Evolutionary conservation across 2,888 invertebrate species (phyloP).

Genomic region (Alloscopus bannaensis): DNA sequence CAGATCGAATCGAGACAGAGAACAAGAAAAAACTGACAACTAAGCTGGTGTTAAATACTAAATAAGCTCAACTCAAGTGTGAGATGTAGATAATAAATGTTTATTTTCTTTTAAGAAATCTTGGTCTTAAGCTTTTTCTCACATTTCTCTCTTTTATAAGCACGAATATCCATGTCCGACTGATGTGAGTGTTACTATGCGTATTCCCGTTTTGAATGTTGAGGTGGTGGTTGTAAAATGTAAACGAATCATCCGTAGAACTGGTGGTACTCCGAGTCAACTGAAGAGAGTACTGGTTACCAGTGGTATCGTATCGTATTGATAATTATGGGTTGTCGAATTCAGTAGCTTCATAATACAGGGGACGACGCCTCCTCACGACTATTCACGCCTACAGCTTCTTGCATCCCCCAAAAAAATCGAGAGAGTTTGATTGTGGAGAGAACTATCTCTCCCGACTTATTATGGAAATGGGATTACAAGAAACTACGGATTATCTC

Average conservation of each 20-base stretch:
- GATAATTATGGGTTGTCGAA: conserved; percentile 73
- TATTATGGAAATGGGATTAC: background rate
- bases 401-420: conserved; percentile 69
- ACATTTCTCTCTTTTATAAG: too few species aligned
- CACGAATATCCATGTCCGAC: too few species aligned
- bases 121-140: too few species aligned
- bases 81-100: conserved; percentile 9
- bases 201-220: too few species aligned
- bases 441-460: background rate
- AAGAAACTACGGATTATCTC: background rate
- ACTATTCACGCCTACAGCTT: conserved; percentile 73
- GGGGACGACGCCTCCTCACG: conserved; percentile 73
- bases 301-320: conserved; percentile 35
- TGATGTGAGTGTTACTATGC: too few species aligned
- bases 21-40: background rate
- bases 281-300: conserved; percentile 2
- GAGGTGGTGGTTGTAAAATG: too few species aligned
- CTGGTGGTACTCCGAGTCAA: conserved; percentile 8
- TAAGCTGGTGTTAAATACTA: conserved; percentile 11
- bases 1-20: too few species aligned
- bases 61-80: too few species aligned
- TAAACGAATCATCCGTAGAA: too few species aligned
- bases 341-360: conserved; percentile 73
- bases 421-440: too few species aligned
- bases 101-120: too few species aligned